Base-by-base conservation (phyloP, 2,888 invertebrate species). In the Mythimna albipuncta region DNA sequence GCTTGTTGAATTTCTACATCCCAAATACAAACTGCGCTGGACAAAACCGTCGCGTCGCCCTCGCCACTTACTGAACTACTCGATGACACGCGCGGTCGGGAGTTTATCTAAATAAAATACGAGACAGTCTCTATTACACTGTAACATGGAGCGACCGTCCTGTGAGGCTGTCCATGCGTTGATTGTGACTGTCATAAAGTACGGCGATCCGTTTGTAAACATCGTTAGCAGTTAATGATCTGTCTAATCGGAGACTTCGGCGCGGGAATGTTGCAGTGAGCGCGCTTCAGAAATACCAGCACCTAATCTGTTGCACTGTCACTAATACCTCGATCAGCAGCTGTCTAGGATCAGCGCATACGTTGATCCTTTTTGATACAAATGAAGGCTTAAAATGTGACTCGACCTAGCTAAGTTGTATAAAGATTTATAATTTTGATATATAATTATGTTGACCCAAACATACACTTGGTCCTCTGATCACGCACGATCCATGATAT, bases 141-240 rank as follows among this genome's bases (percentile, higher is more conserved):
- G 35, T 73, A 67, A 72, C 63, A 71, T 63, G 75, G 26, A 35
- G 38, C 55, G 78, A 16, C 67, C 50, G 69, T 72, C 69, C 65
- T 75, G 55, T 6, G 44, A 55, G 35, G 10, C 19, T 50, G 62
- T 26, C 38, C 44, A 67, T 59, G 63, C 19, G 58, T 26, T 58
- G 52, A 66, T 55, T 44, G 58, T 59, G 50, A 11, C 65, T 59
- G 57, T 75, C 75, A 67, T 79, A 75, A 73, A 79, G 35, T 63
- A 74, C 70, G 59, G 16, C 71, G 67, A 79, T 65, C 71, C 77
- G 21, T 83, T 83, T 85, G 69, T 80, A 85, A 83, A 85, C 73
- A 85, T 76, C 71, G 41, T 75, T 44, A 68, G 69, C 64, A 70
- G 77, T 80, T 83, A 85, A 72, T 66, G 75, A 74, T 71, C 69